Evolutionary conservation across 2,888 invertebrate species (phyloP).

Genomic region (Atrina japonica): DNA sequence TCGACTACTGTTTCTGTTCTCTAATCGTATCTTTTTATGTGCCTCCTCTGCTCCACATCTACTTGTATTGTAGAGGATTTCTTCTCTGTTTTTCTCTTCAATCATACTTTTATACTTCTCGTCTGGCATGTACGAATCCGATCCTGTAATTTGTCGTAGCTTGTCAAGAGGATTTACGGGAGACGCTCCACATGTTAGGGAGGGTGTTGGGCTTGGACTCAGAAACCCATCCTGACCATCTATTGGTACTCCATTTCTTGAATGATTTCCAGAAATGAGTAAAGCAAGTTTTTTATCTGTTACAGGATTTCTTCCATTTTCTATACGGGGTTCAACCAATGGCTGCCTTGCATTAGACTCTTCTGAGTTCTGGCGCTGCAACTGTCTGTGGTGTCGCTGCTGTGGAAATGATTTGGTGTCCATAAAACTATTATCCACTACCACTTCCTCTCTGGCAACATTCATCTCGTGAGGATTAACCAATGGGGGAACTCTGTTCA

Average conservation of each 20-base stretch:
- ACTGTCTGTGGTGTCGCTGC: slow-evolving; percentile 19
- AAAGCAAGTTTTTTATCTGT: slow-evolving; percentile 24
- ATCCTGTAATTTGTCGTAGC: slow-evolving; percentile 51
- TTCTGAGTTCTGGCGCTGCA: slow-evolving; percentile 48
- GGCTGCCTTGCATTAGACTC: slow-evolving; percentile 42
- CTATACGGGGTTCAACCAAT: slow-evolving; percentile 25
- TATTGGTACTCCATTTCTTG: neutral
- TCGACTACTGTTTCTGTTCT: neutral
- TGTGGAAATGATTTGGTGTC: slow-evolving; percentile 12
- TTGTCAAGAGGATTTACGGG: slow-evolving; percentile 58
- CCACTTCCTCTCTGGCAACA: slow-evolving; percentile 35
- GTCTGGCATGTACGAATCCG: slow-evolving; percentile 53
- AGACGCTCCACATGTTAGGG: slow-evolving; percentile 41
- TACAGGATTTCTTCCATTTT: slow-evolving; percentile 7
- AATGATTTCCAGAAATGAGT: slow-evolving; percentile 10
- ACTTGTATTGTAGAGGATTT: slow-evolving; percentile 20
- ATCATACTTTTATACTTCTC: slow-evolving; percentile 59
- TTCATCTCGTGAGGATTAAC: slow-evolving; percentile 35
- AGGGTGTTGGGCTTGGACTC: slow-evolving; percentile 60
- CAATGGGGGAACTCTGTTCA: slow-evolving; percentile 27
- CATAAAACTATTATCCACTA: slow-evolving; percentile 30
- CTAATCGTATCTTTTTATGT: slow-evolving; percentile 7
- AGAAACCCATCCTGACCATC: slow-evolving; percentile 42
- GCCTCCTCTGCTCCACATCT: neutral
- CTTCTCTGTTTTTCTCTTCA: slow-evolving; percentile 57